Evolutionary conservation across 2,113 vertebrate genomes (phyloP), one percentile per base, ranked within the genome.

Genomic region (Muntiacus muntjak): DNA sequence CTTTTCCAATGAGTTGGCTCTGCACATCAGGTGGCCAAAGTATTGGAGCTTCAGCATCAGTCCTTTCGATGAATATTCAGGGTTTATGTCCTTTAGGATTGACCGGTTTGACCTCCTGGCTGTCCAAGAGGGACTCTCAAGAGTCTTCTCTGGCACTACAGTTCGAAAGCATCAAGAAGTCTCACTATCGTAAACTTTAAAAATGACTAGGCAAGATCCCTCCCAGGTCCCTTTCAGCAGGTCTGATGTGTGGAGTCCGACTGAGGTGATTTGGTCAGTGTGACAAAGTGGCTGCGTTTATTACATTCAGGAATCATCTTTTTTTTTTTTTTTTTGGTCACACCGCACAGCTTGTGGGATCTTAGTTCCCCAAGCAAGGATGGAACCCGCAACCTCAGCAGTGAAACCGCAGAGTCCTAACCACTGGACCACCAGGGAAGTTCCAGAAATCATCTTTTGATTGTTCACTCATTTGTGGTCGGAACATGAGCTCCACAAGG

Each of bases 221-320:
- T 54, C 30, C 17, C 36, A 3, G 2, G 92, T 40, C n/a, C 47
- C 50, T 26, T 6, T 3, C 45, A 25, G 30, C 7, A 13, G 11
- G 5, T 23, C 81, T 60, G 25, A 33, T 1, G 0, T 2, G 19
- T 23, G n/a, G 3, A 25, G 47, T 91, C 19, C 0, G 1, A 58
- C 0, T 0, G 0, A 55, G 26, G n/a, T 1, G 47, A 89, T 43
- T 25, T 30, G 9, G 58, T 52, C 87, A 57, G 60, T 43, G 28
- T 11, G 36, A 87, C 33, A 4, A 55, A 62, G 52, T 1, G 19
- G 28, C 0, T 43, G 26, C 1, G 3, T 23, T 62, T 17, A 62
- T 86, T 50, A n/a, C 67, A 14, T 15, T 45, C 36, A 62, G 55
- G 83, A 33, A 28, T 19, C 57, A 40, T 30, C 26, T 50, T 50